phyloP scores from a whole-genome alignment of 2,113 vertebrate species.

The Rafetus swinhoei region DNA sequence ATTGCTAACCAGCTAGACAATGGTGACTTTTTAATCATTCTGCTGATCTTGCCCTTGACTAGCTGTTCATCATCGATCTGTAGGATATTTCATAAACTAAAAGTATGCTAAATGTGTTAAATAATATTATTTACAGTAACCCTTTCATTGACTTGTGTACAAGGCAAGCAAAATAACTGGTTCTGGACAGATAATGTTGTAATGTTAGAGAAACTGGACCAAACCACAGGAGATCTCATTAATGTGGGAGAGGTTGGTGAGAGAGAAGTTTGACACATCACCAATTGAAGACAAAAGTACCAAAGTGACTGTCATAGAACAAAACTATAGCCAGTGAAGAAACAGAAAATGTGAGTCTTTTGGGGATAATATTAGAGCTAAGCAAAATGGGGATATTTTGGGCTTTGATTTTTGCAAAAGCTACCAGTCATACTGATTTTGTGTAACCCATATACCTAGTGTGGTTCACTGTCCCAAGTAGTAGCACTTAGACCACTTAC shows the following conservation, averaged over 20 bases:
- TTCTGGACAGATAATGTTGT: not conserved
- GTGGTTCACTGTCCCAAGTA: no score
- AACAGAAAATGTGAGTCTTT: not conserved
- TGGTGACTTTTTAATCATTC: not conserved
- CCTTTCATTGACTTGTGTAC: not conserved
- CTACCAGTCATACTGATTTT: no score
- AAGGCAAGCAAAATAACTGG: not conserved
- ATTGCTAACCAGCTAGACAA: not conserved
- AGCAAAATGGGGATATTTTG: not conserved
- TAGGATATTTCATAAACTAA: not conserved
- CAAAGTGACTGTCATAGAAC: fast-evolving
- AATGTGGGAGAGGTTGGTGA: not conserved
- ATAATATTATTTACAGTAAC: not conserved
- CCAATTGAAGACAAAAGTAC: not conserved
- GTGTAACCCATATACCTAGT: no score
- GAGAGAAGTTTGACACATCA: not conserved
- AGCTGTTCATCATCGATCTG: not conserved
- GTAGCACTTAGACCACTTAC: no score
- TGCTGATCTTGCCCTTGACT: not conserved
- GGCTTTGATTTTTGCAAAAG: not conserved
- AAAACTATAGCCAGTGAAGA: not conserved
- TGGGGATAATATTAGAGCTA: no score
- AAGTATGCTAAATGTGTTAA: not conserved
- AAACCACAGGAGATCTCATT: not conserved
- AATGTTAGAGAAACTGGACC: not conserved